Conservation (phyloP, 2,888 invertebrate species). For the Lasioglossum oenotherae region DNA sequence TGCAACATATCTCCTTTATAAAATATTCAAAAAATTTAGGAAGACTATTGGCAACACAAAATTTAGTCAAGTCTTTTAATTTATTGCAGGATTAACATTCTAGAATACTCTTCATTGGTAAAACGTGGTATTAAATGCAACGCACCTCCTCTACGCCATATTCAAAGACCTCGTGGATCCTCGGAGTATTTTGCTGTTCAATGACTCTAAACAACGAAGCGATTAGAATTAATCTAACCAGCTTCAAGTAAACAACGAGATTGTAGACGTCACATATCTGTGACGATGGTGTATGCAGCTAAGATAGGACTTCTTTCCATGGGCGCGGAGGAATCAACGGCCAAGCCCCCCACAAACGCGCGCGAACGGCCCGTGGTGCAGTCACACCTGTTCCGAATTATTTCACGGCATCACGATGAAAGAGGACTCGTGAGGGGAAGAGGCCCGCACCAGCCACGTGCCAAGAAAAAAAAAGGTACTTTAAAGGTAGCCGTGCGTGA, state of each 20-base stretch:
- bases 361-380: conserved; percentile 16
- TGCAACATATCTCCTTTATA: no score
- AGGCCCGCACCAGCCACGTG: conserved; percentile 47
- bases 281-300: neutral
- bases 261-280: neutral
- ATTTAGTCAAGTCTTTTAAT: no score
- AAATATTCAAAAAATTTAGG: no score
- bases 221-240: neutral
- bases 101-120: neutral
- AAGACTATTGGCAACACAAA: no score
- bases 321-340: neutral
- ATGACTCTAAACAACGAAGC: neutral
- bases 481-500: conserved; percentile 40
- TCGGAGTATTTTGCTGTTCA: no score
- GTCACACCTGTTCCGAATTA: conserved; percentile 57
- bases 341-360: conserved; percentile 16
- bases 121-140: neutral
- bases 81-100: no score
- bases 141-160: neutral
- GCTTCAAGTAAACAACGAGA: neutral
- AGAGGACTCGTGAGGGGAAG: conserved; percentile 32
- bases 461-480: conserved; percentile 48
- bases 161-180: neutral
- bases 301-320: neutral
- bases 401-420: conserved; percentile 19